A percentile compares a stretch with the other conserved stretches of the same genome.
Evolutionary conservation across 1,140 invertebrate genomes (phyloP).

Genomic region (Bradysia coprophila): DNA sequence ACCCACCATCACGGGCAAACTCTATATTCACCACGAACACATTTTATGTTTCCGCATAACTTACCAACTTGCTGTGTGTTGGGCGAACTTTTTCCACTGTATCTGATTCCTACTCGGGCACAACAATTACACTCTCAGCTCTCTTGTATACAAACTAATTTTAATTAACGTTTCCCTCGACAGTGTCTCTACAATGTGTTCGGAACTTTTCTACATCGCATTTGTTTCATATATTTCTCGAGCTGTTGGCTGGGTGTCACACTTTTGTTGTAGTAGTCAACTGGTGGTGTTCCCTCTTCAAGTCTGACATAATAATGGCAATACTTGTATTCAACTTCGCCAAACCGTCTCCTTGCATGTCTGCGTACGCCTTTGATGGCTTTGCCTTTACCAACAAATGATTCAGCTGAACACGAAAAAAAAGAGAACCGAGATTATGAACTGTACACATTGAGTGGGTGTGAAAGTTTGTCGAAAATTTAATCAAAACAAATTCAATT

Average conservation of each 20-base stretch:
- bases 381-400: slow-evolving; percentile 53
- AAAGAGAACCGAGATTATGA: too few relatives aligned
- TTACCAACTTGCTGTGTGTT: too few relatives aligned
- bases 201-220: slow-evolving; percentile 47
- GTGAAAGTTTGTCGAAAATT: neutral
- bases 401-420: slow-evolving; percentile 78
- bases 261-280: slow-evolving; percentile 51
- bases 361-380: slow-evolving; percentile 65
- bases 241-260: slow-evolving; percentile 51
- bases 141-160: too few relatives aligned
- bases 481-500: too few relatives aligned
- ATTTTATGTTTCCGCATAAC: too few relatives aligned
- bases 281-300: slow-evolving; percentile 83
- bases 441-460: too few relatives aligned
- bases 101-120: too few relatives aligned
- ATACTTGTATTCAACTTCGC: slow-evolving; percentile 59
- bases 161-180: too few relatives aligned
- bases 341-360: slow-evolving; percentile 52
- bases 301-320: slow-evolving; percentile 76
- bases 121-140: too few relatives aligned
- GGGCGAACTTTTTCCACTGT: too few relatives aligned
- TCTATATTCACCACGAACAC: too few relatives aligned
- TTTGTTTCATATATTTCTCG: slow-evolving; percentile 47
- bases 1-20: too few relatives aligned
- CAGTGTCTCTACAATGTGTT: slow-evolving; percentile 51